A percentile compares a stretch with the other conserved stretches of the same genome.
phyloP scores from a whole-genome alignment of 1,140 invertebrate genomes.

The Triops cancriformis region DNA sequence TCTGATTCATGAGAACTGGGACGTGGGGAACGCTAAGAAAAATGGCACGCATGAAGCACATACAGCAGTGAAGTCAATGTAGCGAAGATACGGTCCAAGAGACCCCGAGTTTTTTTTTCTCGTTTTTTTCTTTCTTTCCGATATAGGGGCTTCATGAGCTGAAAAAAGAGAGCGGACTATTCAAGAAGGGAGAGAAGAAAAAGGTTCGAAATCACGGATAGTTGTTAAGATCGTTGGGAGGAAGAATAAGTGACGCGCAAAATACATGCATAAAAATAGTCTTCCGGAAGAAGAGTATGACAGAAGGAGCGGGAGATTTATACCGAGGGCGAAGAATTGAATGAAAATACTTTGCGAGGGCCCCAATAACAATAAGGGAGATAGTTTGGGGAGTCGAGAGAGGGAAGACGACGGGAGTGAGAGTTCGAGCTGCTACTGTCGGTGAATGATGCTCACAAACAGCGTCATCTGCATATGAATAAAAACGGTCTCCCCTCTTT shows the following conservation, averaged over 20 bases:
- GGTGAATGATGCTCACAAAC: constrained; percentile 3
- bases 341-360: background rate
- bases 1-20: constrained; percentile 5
- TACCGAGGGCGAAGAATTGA: background rate
- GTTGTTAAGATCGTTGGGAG: background rate
- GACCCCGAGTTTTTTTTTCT: background rate
- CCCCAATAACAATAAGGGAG: background rate
- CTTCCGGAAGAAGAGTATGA: background rate
- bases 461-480: background rate
- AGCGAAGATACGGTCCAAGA: constrained; percentile 3
- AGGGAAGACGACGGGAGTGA: background rate
- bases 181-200: background rate
- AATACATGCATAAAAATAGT: constrained; percentile 11
- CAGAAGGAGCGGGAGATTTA: background rate
- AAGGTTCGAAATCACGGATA: background rate
- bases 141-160: background rate
- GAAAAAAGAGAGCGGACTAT: background rate
- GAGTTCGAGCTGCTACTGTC: background rate
- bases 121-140: background rate
- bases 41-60: constrained; percentile 1
- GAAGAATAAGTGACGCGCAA: constrained; percentile 1
- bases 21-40: background rate
- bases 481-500: background rate
- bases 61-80: constrained; percentile 10
- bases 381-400: background rate